A percentile compares a stretch with the other conserved stretches of the same genome.
These are phyloP conservation scores for Hypena proboscidalis DNA, from an alignment of 2,888 invertebrate genomes.

Conservation along the genomic window DNA sequence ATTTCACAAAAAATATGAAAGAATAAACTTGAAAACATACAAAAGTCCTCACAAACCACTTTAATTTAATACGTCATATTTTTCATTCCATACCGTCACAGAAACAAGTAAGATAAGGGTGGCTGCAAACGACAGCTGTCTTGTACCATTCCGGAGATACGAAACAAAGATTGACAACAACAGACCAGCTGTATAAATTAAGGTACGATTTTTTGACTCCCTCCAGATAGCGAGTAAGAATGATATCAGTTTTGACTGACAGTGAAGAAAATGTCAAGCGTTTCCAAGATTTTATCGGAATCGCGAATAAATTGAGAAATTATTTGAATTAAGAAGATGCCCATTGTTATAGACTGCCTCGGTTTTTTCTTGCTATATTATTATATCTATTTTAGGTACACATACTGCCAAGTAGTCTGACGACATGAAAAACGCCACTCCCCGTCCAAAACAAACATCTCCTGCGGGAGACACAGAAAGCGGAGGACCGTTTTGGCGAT, in stretches of 20 bases:
- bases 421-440: no score
- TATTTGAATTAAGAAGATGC: background rate
- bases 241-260: slow-evolving; percentile 36
- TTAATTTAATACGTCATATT: no score
- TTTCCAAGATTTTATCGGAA: slow-evolving; percentile 26
- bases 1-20: no score
- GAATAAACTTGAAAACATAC: no score
- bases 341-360: background rate
- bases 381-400: no score
- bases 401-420: no score
- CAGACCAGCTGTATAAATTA: slow-evolving; percentile 36
- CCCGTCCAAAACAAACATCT: no score
- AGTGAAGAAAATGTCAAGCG: slow-evolving; percentile 19
- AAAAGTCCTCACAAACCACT: no score
- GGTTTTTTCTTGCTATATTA: no score
- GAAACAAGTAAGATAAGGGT: slow-evolving; percentile 43
- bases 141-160: slow-evolving; percentile 40
- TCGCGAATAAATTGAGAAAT: slow-evolving; percentile 6
- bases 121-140: slow-evolving; percentile 51
- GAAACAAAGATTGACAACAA: slow-evolving; percentile 46
- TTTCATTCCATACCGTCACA: slow-evolving; percentile 18
- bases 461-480: no score
- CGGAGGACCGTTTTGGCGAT: no score
- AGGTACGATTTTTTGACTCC: slow-evolving; percentile 40
- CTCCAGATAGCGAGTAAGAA: slow-evolving; percentile 32